phyloP scores from a whole-genome alignment of 2,113 vertebrate species.

The Brienomyrus brachyistius region DNA sequence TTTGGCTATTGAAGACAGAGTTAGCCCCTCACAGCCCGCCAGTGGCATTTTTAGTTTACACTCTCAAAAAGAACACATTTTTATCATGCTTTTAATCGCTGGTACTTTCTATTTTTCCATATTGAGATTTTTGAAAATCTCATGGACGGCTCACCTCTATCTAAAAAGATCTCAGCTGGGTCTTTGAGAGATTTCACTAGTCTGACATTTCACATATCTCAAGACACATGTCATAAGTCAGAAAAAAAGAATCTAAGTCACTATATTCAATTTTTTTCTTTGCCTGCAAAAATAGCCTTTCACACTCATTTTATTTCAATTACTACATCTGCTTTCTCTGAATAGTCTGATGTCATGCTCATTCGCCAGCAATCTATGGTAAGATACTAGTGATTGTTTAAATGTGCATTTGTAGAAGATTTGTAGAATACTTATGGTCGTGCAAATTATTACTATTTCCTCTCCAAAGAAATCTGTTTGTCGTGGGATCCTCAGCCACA shows the following conservation, averaged over 20 bases:
- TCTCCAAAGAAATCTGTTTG: not conserved
- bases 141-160: not conserved
- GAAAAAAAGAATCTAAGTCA: not conserved
- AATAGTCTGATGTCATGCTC: not conserved
- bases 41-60: not conserved
- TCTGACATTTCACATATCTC: constrained; percentile 3
- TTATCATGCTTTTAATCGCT: constrained; percentile 1
- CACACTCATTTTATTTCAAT: not conserved
- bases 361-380: not conserved
- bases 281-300: not conserved
- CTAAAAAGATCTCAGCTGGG: not conserved
- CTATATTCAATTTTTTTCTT: not conserved
- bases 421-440: not conserved
- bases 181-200: not conserved
- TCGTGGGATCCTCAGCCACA: not conserved
- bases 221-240: not conserved
- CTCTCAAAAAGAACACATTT: not conserved
- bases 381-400: not conserved
- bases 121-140: not conserved
- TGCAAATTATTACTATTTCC: not conserved
- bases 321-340: not conserved
- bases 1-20: not conserved
- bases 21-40: not conserved
- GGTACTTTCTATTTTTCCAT: not conserved
- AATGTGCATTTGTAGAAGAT: not conserved